A percentile compares a stretch with the other conserved stretches of the same genome.
These are phyloP conservation scores for Beroe forskalii DNA, from an alignment of 37 sponge, comb jelly and placozoan species.

Conservation along the genomic window DNA sequence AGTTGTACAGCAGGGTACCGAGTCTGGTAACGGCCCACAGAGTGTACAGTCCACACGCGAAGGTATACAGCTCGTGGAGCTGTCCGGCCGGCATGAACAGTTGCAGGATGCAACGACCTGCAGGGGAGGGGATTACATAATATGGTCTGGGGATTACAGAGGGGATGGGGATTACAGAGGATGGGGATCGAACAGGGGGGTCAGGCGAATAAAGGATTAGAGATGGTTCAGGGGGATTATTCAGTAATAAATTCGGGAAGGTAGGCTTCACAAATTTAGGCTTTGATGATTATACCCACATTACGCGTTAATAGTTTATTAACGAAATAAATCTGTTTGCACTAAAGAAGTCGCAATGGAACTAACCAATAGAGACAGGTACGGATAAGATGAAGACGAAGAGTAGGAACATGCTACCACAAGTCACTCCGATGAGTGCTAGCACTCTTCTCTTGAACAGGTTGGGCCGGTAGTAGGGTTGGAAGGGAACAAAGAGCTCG, in stretches of 20 bases:
- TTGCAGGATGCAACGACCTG: constrained; percentile 76
- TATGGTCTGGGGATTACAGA: no score
- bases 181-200: not conserved
- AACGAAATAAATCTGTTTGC: not conserved
- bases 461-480: constrained; percentile 81
- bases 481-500: constrained; percentile 78
- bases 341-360: no score
- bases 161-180: not conserved
- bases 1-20: constrained; percentile 44
- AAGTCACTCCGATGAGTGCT: not conserved
- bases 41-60: constrained; percentile 82
- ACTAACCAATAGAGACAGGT: constrained; percentile 25
- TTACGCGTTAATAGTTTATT: not conserved
- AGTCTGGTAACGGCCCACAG: constrained; percentile 72
- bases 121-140: no score
- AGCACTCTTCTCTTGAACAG: constrained; percentile 73
- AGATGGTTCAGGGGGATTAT: no score
- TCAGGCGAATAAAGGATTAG: no score
- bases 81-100: constrained; percentile 68
- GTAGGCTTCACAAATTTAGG: no score
- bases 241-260: not conserved
- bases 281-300: no score
- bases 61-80: constrained; percentile 88
- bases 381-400: constrained; percentile 50
- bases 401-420: constrained; percentile 40